Conservation (phyloP, 2,113 vertebrate genomes). For the Dasypus novemcinctus region DNA sequence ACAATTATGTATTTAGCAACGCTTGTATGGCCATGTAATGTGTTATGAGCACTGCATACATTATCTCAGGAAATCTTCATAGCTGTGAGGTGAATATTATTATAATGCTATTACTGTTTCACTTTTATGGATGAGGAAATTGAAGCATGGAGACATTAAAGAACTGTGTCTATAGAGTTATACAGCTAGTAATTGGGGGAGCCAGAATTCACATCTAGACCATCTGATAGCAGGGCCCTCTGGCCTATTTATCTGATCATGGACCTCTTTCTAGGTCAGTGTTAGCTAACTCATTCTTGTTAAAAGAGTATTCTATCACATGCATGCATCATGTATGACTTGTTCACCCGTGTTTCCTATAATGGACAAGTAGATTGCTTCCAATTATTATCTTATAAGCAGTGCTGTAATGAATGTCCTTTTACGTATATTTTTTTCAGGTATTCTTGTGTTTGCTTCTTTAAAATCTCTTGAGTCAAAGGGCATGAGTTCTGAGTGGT, state of each 20-base stretch:
- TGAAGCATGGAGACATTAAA: slow-evolving; percentile 1
- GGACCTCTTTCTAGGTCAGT: not conserved
- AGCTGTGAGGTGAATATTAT: not conserved
- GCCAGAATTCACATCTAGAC: not conserved
- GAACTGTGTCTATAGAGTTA: not conserved
- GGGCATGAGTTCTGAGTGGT: not conserved
- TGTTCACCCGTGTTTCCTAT: not conserved
- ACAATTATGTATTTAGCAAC: not conserved
- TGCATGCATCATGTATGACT: not conserved
- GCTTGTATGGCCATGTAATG: not conserved
- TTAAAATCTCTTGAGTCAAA: slow-evolving; percentile 44
- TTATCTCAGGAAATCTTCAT: not conserved
- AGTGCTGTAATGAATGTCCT: not conserved
- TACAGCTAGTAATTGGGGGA: not conserved
- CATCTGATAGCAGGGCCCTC: not conserved
- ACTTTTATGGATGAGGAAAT: slow-evolving; percentile 48
- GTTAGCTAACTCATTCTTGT: not conserved
- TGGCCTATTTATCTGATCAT: not conserved
- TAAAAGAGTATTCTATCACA: not conserved
- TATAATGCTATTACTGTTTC: not conserved
- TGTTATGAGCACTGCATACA: not conserved
- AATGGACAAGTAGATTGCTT: not conserved
- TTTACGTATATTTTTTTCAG: not conserved
- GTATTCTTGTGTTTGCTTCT: not conserved
- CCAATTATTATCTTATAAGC: slow-evolving; percentile 5